Base-by-base conservation (phyloP, 1,140 invertebrate genomes). In the Zeugodacus cucurbitae region DNA sequence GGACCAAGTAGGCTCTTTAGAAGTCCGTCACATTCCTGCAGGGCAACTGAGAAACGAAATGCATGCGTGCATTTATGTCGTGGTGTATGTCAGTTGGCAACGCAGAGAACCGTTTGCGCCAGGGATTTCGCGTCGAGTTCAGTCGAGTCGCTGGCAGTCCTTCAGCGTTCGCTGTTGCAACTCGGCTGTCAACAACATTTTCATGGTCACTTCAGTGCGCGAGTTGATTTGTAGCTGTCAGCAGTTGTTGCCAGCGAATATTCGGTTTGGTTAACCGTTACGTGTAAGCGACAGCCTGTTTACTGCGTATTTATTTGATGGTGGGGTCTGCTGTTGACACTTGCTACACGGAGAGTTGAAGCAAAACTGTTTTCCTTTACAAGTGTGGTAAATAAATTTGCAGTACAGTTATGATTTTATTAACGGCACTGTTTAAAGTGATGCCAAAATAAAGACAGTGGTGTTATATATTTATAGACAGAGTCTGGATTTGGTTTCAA, bases 161-260 rank as follows among this genome's bases (percentile, higher is more conserved):
- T 82, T 82, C 74, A 48, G 41, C 67, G 34, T 74, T 37, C 67
- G 22, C 34, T 37, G 34, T 37, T 74, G 67, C 34, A 37, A 32
- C 74, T 82, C 41, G 26, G 41, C 74, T 82, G 74, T 82, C 74
- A 82, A 48, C 74, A 48, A 82, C 74, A 82, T 82, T 82, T 82
- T 82, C 74, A 54, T 82, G 74, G 74, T 29, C 74, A 82, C 74
- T 54, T 82, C 44, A 82, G 74, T 54, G 74, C 11, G 74, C n/a
- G 41, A 82, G 74, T 82, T 82, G 74, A 82, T 54, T 82, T 26
- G 41, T 20, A 48, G 74, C 41, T 78, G 37, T 82, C n/a, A n/a
- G n/a, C 44, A 29, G 22, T 82, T 26, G 44, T 82, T 82, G 74
- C 41, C 74, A 82, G 11, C 74, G 74, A 41, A 29, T 78, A 78